These are phyloP conservation scores for Cheilosia pagana DNA, from an alignment of 2,888 invertebrate species.

Conservation along the genomic window DNA sequence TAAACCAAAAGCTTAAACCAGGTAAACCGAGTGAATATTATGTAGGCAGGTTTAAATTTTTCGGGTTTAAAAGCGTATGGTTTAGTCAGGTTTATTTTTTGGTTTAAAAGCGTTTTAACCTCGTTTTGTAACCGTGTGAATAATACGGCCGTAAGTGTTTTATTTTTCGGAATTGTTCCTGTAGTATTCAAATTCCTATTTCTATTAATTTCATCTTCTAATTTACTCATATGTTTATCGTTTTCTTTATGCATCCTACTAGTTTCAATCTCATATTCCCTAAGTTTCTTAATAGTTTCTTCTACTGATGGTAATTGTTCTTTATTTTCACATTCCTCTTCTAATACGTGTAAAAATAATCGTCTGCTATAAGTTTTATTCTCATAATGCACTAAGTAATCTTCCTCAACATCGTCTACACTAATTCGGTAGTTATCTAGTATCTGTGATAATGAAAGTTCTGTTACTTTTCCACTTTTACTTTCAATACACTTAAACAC, in stretches of 20 bases:
- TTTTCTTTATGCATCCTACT: neutral
- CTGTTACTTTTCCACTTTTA: neutral
- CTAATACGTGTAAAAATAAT: constrained; percentile 4
- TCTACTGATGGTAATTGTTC: constrained; percentile 1
- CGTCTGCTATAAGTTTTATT: neutral
- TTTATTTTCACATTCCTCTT: constrained; percentile 1
- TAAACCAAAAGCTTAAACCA: too few relatives aligned
- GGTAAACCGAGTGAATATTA: too few relatives aligned
- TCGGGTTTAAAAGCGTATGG: too few relatives aligned
- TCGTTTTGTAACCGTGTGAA: too few relatives aligned
- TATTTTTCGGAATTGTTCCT: neutral
- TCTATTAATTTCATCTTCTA: too few relatives aligned
- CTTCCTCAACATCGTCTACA: neutral
- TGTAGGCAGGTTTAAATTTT: too few relatives aligned
- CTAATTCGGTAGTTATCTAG: constrained; percentile 1
- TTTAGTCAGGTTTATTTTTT: too few relatives aligned
- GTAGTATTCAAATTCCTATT: neutral
- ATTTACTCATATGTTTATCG: neutral
- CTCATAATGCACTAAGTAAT: constrained; percentile 1
- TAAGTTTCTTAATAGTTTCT: neutral
- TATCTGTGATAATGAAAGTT: neutral
- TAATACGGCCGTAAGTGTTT: too few relatives aligned
- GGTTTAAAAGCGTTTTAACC: too few relatives aligned
- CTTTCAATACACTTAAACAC: too few relatives aligned
- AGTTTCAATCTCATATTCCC: neutral